These are phyloP conservation scores for Willowsia nigromaculata DNA, from an alignment of 2,888 invertebrate species.

Conservation along the genomic window DNA sequence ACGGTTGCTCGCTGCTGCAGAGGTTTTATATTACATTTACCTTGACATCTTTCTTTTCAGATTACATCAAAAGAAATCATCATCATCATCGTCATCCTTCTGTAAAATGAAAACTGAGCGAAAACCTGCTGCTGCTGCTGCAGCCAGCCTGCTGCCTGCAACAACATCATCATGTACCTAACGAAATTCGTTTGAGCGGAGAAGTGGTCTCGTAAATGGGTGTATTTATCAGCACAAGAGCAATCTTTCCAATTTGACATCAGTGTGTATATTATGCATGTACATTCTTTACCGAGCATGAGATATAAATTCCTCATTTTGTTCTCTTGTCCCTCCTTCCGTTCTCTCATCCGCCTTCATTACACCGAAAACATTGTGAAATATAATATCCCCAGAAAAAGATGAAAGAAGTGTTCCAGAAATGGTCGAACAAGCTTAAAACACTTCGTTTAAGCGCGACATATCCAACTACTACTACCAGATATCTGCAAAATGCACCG, in stretches of 20 bases:
- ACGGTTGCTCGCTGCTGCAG: not conserved
- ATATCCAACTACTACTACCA: too few species aligned
- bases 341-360: not conserved
- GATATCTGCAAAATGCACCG: too few species aligned
- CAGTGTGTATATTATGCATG: too few species aligned
- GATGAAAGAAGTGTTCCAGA: not conserved
- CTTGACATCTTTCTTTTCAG: constrained; percentile 36
- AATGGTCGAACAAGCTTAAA: not conserved
- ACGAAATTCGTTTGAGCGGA: too few species aligned
- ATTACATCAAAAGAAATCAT: constrained; percentile 14
- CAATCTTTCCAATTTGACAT: constrained; percentile 1
- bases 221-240: not conserved
- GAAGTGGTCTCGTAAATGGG: too few species aligned
- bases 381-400: not conserved
- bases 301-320: not conserved
- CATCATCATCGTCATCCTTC: not conserved
- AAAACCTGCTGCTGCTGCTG: too few species aligned
- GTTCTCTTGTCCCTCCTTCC: not conserved
- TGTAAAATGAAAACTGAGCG: not conserved
- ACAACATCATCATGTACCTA: not conserved
- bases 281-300: not conserved
- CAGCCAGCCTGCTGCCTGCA: not conserved
- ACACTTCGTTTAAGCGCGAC: not conserved
- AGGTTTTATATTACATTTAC: not conserved
- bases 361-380: not conserved